These are phyloP conservation scores for Anomalospiza imberbis DNA, from an alignment of 2,797 vertebrate genomes.

Conservation along the genomic window DNA sequence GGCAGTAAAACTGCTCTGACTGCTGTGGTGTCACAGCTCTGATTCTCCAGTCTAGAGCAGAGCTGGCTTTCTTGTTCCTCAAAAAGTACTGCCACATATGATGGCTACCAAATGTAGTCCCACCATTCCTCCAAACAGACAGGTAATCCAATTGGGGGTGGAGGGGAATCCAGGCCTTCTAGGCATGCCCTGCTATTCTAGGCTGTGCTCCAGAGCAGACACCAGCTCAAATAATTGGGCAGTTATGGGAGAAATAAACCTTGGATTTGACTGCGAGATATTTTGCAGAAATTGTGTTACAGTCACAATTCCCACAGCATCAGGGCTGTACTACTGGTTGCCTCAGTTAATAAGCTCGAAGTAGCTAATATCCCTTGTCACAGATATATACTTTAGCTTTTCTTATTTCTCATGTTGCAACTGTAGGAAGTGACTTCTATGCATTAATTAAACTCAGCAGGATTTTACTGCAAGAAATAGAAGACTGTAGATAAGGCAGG, in stretches of 20 bases:
- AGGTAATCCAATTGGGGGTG: not conserved
- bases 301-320: not conserved
- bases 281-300: not conserved
- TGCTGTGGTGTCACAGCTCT: not conserved
- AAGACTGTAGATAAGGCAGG: not conserved
- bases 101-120: rapidly evolving
- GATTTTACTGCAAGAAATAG: not conserved
- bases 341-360: not conserved
- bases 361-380: not conserved
- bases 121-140: not conserved
- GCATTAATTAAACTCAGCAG: not conserved
- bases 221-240: not conserved
- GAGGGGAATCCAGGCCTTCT: not conserved
- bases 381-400: not conserved
- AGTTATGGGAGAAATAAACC: not conserved
- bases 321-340: not conserved
- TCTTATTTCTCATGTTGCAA: not conserved
- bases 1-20: not conserved
- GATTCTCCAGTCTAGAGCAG: not conserved
- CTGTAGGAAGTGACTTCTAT: not conserved
- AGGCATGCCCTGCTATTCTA: not conserved
- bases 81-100: not conserved
- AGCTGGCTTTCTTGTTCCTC: not conserved
- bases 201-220: not conserved
- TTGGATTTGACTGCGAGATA: not conserved